Evolutionary conservation across 2,888 invertebrate genomes (phyloP), one percentile per base, ranked within the genome.

Genomic region (Micoletzkya japonica): DNA sequence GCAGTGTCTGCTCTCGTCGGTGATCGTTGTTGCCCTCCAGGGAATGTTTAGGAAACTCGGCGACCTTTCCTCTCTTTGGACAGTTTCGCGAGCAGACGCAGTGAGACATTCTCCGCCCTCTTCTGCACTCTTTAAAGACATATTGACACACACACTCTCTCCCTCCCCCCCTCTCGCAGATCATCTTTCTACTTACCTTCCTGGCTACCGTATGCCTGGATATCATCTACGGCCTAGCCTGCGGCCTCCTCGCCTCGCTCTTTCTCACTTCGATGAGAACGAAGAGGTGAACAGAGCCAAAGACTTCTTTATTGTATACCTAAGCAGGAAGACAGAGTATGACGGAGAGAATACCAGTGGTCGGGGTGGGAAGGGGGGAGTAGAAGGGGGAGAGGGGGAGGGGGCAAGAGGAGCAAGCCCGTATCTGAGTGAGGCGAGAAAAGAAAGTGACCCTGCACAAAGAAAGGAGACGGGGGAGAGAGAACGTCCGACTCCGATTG

Each of bases 171-270:
- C 17, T 44, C 44, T 44, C 17, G 44, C 39, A 79, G 78, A 66
- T 72, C 0, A 91, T 93, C 20, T 95, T 93, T 93, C 84, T 92
- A 4, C 88, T 90, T 3, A 92, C 93, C 0, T 94, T 93, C 86
- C 77, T 90, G 2, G 88, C 90, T 0, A 93, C 93, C 0, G 87
- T 92, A 14, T 80, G 92, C n/a, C 85, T 93, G 64, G 92, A 93
- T 85, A 92, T 94, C 70, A 92, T 92, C 82, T 88, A 91, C 81
- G 94, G 94, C 0, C 88, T 95, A 3, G 88, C 90, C 0, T 90
- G 91, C 0, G 93, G 94, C 1, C 89, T 93, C 2, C 83, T 90
- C 17, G 86, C 92, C 17, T 92, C 92, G 20, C 86, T 94, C 1
- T 87, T 90, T 0, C 90, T 91, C 37, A 88, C 94, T 66, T 90